A percentile compares a stretch with the other conserved stretches of the same genome.
Evolutionary conservation across 2,888 invertebrate species (phyloP).

Genomic region (Cenopis cana): DNA sequence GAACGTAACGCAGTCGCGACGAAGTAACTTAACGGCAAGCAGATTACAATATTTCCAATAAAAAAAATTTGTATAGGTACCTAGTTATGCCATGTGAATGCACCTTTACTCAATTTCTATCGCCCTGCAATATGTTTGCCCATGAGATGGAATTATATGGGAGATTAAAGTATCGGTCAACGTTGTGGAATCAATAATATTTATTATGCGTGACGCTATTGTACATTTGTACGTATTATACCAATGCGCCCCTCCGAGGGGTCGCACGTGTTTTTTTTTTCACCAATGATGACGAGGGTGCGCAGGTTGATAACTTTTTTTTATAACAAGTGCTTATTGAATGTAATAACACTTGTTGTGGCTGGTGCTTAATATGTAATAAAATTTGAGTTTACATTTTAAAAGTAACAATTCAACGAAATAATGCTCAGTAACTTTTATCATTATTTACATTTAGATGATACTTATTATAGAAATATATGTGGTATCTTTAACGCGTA

Average conservation of each 20-base stretch:
- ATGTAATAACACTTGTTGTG: constrained; percentile 12
- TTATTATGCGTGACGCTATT: constrained; percentile 66
- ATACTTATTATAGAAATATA: too few species aligned
- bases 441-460: too few species aligned
- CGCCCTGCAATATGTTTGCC: constrained; percentile 70
- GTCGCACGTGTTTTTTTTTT: constrained; percentile 47
- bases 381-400: neutral
- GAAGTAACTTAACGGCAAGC: too few species aligned
- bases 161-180: constrained; percentile 71
- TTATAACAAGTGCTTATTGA: constrained; percentile 16
- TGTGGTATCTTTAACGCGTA: too few species aligned
- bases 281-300: constrained; percentile 17
- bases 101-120: constrained; percentile 53
- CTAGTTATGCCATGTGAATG: constrained; percentile 5
- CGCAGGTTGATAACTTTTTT: constrained; percentile 42
- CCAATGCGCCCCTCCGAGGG: constrained; percentile 57
- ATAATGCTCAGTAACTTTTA: too few species aligned
- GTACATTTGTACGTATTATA: constrained; percentile 56
- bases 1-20: too few species aligned
- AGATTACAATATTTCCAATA: too few species aligned
- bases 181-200: constrained; percentile 67
- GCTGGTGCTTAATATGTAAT: neutral
- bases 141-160: constrained; percentile 64
- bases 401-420: neutral
- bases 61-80: neutral